These are phyloP conservation scores for Paratilapia polleni DNA, from an alignment of 2,113 vertebrate species.

Conservation along the genomic window DNA sequence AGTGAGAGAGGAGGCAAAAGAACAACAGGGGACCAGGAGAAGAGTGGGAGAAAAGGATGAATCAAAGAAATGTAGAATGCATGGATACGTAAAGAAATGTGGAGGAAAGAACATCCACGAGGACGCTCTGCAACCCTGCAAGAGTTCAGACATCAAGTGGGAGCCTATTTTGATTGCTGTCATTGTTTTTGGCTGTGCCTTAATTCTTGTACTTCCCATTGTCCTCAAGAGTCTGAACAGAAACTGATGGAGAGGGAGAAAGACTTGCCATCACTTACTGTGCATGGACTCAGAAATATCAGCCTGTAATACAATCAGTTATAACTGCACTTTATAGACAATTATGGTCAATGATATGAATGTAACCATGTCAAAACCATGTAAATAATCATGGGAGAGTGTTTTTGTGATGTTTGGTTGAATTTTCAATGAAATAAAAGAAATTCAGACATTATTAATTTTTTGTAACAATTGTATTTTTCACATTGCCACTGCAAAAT, in stretches of 20 bases:
- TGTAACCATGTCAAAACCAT: accelerated
- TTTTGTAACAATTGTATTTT: not conserved
- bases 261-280: not conserved
- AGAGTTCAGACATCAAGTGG: not conserved
- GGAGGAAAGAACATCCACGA: too few species aligned
- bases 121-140: too few species aligned
- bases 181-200: not conserved
- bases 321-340: not conserved
- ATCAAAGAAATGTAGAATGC: too few species aligned
- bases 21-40: too few species aligned
- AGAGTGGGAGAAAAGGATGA: too few species aligned
- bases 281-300: not conserved
- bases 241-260: not conserved
- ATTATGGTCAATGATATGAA: accelerated
- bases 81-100: too few species aligned
- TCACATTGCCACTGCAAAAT: not conserved
- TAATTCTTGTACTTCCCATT: not conserved
- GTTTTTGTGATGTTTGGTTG: not conserved
- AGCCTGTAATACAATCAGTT: not conserved
- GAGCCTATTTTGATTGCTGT: not conserved
- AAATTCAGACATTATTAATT: too few species aligned
- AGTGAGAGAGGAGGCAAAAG: too few species aligned
- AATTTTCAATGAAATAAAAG: not conserved
- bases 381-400: not conserved
- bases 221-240: not conserved